Evolutionary conservation across 1,140 invertebrate genomes (phyloP), one percentile per base, ranked within the genome.

Genomic region (Sarcophaga bullata): DNA sequence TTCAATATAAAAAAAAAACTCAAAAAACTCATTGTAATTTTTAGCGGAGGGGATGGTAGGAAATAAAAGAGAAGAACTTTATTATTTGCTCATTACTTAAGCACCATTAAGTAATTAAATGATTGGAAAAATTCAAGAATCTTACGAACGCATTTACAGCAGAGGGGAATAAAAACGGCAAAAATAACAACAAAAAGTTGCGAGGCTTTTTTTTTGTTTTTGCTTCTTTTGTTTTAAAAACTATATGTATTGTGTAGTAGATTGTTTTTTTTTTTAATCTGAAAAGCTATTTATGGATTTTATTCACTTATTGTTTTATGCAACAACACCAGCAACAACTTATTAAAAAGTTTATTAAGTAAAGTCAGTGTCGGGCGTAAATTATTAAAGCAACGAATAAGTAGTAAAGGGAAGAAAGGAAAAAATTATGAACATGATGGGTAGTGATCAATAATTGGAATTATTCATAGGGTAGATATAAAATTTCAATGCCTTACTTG

Each of bases 91-190:
- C 17, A 68, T 68, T 68, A 68, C 10, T 68, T 25, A 17, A 68
- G 48, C 73, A 19, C 49, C 75, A 78, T 78, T 78, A 78, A 78
- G 37, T 78, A 78, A 78, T 78, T 78, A 78, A 78, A 50, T 52
- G 48, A 78, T 78, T 78, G 75, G 48, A 78, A 78, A 19, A n/a
- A 78, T 50, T 78, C 48, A 78, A 78, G 75, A 48, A 17, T 78
- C 48, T 52, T 68, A 25, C 19, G n/a, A 25, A 68, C 25, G 19
- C 54, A 68, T n/a, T 68, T 68, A 15, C 9, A 68, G 1, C 25
- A 37, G 25, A 37, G 25, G 25, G 25, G 25, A 4, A 68, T n/a
- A 68, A 68, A 68, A 19, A 8, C 15, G n/a, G n/a, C 15, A 58
- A 58, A n/a, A 58, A n/a, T 58, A n/a, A 15, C 3, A 58, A n/a